These are phyloP conservation scores for Phylloscopus whistleri DNA, from an alignment of 2,113 vertebrate species.

Conservation along the genomic window DNA sequence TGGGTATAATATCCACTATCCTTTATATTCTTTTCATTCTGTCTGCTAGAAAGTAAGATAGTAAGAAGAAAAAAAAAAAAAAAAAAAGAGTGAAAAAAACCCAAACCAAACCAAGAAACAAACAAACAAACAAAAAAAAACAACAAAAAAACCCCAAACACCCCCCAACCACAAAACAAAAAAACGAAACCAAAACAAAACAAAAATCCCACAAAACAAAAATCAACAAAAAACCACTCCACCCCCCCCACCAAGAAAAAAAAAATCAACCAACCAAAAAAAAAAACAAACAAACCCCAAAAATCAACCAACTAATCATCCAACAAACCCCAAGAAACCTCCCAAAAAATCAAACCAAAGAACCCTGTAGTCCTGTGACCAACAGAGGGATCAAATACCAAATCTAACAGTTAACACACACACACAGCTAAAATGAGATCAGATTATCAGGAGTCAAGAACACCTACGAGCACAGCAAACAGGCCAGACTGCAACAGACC, in stretches of 20 bases:
- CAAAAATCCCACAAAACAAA: neutral
- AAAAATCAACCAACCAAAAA: neutral
- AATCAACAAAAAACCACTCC: neutral
- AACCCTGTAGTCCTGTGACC: rapidly evolving
- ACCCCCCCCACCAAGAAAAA: neutral
- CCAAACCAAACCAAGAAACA: no score
- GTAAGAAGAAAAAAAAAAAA: neutral
- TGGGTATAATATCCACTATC: neutral
- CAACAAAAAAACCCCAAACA: neutral
- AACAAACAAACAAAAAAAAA: no score
- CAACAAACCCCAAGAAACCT: neutral
- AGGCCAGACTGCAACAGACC: neutral
- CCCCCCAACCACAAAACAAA: no score
- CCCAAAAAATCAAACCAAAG: neutral
- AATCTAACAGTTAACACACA: neutral
- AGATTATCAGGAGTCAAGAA: neutral
- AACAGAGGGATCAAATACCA: neutral
- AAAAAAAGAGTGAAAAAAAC: no score
- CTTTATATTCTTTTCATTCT: neutral
- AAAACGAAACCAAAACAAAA: no score
- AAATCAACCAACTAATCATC: neutral
- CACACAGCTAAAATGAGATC: neutral
- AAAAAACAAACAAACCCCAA: neutral
- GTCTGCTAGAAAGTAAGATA: neutral
- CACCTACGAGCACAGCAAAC: neutral